Evolutionary conservation across 2,113 vertebrate genomes (phyloP), one percentile per base, ranked within the genome.

Genomic region (Eublepharis macularius): DNA sequence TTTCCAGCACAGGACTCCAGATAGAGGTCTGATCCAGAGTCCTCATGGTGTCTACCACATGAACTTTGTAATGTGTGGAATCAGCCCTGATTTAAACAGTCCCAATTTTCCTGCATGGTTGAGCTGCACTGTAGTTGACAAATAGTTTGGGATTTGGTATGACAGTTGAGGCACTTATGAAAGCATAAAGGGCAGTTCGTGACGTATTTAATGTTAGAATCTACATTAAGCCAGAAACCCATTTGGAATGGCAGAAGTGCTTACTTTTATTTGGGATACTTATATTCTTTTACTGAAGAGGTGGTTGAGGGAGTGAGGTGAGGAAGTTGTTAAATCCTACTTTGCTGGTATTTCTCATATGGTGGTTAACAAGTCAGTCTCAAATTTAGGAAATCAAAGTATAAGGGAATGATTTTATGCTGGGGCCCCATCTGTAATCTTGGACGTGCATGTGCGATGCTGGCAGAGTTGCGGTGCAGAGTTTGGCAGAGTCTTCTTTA

Each of bases 401-500:
- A 68, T 45, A n/a, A 82, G 5, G 19, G 17, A 6, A 45, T 39
- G 16, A 41, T 21, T 51, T 77, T 77, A 24, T 86, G 32, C 76
- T 80, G 1, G n/a, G 41, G 39, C 39, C 73, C 14, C 83, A 12
- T 77, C 17, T 81, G 74, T 66, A 49, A 7, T 21, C 6, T 65
- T 65, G 24, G 72, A 47, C 36, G n/a, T 85, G 16, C 1, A 0
- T 60, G 16, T 63, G 6, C 66, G 86, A 89, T 19, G 24, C 54
- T 0, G 0, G 34, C 73, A 26, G 4, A n/a, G n/a, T n/a, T n/a
- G 10, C 1, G 73, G 12, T 65, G 0, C 43, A 10, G 14, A 65
- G 60, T 47, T 36, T 49, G 41, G 51, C 16, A 80, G 80, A 63
- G n/a, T 6, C 45, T 87, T 19, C 0, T 11, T 72, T 66, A 60